phyloP scores from a whole-genome alignment of 92 coral and sea anemone species.

The Actinostola sp. region DNA sequence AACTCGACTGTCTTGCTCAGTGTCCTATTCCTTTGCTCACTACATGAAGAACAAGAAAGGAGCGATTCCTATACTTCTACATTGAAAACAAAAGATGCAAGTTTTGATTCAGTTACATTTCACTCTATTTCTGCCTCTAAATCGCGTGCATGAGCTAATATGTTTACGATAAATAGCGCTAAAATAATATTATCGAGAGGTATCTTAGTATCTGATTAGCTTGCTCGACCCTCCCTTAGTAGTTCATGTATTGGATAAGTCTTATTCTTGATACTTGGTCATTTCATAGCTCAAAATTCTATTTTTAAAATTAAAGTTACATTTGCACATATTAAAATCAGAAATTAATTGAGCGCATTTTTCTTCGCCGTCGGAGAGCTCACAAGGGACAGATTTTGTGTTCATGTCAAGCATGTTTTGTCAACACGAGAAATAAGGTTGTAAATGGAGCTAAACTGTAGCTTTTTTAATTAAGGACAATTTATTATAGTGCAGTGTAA shows the following conservation, averaged over 20 bases:
- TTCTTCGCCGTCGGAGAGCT: neutral
- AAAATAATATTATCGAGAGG: too few species aligned
- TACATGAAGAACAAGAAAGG: constrained; percentile 11
- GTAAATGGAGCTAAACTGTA: constrained; percentile 19
- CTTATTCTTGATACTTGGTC: constrained; percentile 11
- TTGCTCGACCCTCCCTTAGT: too few species aligned
- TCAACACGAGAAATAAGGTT: neutral
- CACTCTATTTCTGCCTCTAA: neutral
- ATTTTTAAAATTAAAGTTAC: constrained; percentile 26
- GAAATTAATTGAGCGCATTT: neutral
- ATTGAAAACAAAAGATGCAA: neutral
- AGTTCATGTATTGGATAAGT: too few species aligned
- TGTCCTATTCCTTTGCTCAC: neutral
- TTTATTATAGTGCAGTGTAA: constrained; percentile 13
- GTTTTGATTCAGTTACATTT: neutral
- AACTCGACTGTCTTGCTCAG: too few species aligned
- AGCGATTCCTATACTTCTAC: constrained; percentile 13
- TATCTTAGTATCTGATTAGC: too few species aligned
- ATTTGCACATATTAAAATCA: constrained; percentile 24
- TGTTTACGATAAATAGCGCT: too few species aligned
- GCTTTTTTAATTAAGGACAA: constrained; percentile 20
- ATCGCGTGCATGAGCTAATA: neutral
- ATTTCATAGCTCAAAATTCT: constrained; percentile 19
- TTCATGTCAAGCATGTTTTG: neutral
- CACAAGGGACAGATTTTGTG: neutral